Base-by-base conservation (phyloP, 2,888 invertebrate genomes). In the Cotesia congregata region DNA sequence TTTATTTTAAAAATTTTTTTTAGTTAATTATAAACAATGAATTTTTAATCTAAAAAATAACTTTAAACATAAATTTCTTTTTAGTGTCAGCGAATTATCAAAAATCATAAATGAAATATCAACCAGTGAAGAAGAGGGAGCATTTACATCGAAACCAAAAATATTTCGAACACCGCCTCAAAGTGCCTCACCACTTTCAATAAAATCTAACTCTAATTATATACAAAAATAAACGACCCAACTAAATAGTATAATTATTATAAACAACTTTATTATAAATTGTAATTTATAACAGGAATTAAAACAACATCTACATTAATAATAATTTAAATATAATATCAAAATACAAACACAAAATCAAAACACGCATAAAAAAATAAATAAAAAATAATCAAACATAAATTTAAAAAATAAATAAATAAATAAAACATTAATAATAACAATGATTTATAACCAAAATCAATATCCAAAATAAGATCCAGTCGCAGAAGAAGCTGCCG, bases 71-170 rank as follows among this genome's bases (percentile, higher is more conserved):
- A n/a, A 60, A 59, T 50, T 30, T 60, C n/a, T 60, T n/a, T 71
- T 6, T 40, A 62, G 71, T 71, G 61, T 61, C 7, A 62, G 30
- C 9, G 40, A 71, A 61, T 4, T 6, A 5, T n/a, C 6, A 6
- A 39, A 59, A 41, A 61, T 17, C 5, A 9, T 15, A 62, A 17
- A 69, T 50, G 62, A 62, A 62, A 1, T n/a, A 12, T 15, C 39
- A 64, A 20, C 9, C 20, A 9, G 12, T 20, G 40, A 77, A 9
- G 83, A 83, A 59, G 82, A 84, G 40, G 85, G 86, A 15, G 86
- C 84, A 41, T 88, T 88, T 78, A 65, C 83, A 61, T 83, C 88
- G 5, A 88, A 86, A 77, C 88, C 88, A 67, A 86, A 85, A 78
- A 81, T 88, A 77, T 83, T 83, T 67, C 81, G 88, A 40, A 88